Evolutionary conservation across 1,140 invertebrate genomes (phyloP).

Genomic region (Panulirus ornatus): DNA sequence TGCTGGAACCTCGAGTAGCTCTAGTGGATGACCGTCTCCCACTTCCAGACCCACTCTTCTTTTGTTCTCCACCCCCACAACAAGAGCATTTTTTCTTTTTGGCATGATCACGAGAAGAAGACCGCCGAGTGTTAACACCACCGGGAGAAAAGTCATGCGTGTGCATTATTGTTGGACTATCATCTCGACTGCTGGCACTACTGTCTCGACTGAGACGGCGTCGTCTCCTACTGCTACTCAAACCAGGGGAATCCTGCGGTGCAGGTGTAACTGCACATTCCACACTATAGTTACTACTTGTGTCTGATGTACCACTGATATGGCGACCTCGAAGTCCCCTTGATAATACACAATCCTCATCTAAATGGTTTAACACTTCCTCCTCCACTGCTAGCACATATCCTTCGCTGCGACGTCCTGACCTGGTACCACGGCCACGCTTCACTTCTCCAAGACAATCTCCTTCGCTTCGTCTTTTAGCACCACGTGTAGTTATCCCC

Average conservation of each 20-base stretch:
- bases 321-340: constrained; percentile 52
- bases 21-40: constrained; percentile 37
- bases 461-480: constrained; percentile 51
- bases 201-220: constrained; percentile 63
- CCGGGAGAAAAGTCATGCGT: constrained; percentile 57
- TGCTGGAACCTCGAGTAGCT: constrained; percentile 55
- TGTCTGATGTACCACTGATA: constrained; percentile 69
- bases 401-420: constrained; percentile 41
- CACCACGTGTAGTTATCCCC: constrained; percentile 48
- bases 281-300: constrained; percentile 66
- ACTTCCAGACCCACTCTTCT: constrained; percentile 52
- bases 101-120: constrained; percentile 80
- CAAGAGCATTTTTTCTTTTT: constrained; percentile 81
- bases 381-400: constrained; percentile 55
- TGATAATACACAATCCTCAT: constrained; percentile 52
- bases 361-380: constrained; percentile 45
- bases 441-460: constrained; percentile 54
- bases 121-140: constrained; percentile 78
- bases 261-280: constrained; percentile 57
- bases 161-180: constrained; percentile 54
- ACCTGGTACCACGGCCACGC: constrained; percentile 52
- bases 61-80: constrained; percentile 77
- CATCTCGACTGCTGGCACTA: constrained; percentile 65
- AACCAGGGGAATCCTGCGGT: constrained; percentile 48
- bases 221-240: constrained; percentile 45